Conservation (phyloP, 2,888 invertebrate genomes). For the Schrankia costaestrigalis region DNA sequence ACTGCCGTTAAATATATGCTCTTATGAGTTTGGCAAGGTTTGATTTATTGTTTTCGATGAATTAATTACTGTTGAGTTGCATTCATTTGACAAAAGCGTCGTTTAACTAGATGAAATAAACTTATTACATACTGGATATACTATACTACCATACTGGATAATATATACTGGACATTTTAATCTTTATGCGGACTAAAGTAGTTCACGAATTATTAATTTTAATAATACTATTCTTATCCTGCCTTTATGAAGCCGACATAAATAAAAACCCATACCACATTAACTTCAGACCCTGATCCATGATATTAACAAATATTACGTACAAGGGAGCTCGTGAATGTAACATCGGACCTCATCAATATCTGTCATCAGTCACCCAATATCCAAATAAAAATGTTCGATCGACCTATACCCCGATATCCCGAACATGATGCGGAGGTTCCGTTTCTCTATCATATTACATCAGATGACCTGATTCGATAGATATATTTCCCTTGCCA, state of each 20-base stretch:
- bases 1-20: no score
- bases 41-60: no score
- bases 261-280: slow-evolving; percentile 65
- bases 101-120: no score
- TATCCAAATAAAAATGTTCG: slow-evolving; percentile 73
- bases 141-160: no score
- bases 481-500: slow-evolving; percentile 40
- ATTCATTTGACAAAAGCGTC: no score
- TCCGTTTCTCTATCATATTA: slow-evolving; percentile 56
- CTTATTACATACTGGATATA: no score
- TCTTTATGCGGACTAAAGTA: no score
- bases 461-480: slow-evolving; percentile 62
- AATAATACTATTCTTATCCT: slow-evolving; percentile 55
- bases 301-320: slow-evolving; percentile 54
- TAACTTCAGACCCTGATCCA: slow-evolving; percentile 47
- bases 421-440: slow-evolving; percentile 50
- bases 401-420: slow-evolving; percentile 47
- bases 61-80: no score
- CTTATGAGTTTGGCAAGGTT: no score
- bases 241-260: slow-evolving; percentile 64
- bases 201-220: slow-evolving; percentile 55
- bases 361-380: slow-evolving; percentile 70
- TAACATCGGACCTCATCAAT: slow-evolving; percentile 65
- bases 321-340: slow-evolving; percentile 50
- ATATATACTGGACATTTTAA: no score